phyloP scores from a whole-genome alignment of 2,797 vertebrate genomes.

The Anguilla megastoma region DNA sequence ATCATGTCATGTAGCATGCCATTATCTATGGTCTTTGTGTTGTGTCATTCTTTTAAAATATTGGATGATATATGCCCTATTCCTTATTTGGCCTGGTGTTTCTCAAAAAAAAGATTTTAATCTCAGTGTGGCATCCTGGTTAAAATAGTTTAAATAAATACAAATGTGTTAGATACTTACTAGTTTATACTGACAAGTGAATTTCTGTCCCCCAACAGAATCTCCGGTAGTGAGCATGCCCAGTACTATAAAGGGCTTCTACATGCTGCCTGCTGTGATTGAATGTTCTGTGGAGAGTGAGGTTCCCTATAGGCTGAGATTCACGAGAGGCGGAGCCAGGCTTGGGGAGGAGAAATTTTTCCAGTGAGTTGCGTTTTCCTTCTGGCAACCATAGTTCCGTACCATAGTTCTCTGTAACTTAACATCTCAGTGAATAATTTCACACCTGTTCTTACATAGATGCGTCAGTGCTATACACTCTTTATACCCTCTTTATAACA shows the following conservation, averaged over 20 bases:
- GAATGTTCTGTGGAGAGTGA: slow-evolving; percentile 81
- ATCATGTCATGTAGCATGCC: too few species aligned
- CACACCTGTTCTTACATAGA: background rate
- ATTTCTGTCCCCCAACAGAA: slow-evolving; percentile 56
- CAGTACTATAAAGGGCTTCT: slow-evolving; percentile 74
- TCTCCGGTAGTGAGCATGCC: slow-evolving; percentile 83
- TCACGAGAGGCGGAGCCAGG: slow-evolving; percentile 69
- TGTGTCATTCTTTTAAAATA: background rate
- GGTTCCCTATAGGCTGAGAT: slow-evolving; percentile 82
- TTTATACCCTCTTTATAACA: too few species aligned
- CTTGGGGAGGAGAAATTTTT: slow-evolving; percentile 78
- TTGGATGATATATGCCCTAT: background rate
- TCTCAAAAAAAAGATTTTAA: background rate
- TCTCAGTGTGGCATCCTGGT: background rate
- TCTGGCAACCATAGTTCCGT: background rate
- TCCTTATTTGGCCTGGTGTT: background rate
- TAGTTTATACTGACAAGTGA: background rate
- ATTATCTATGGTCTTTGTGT: background rate
- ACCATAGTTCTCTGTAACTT: background rate
- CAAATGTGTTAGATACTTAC: background rate
- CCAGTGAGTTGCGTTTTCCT: slow-evolving; percentile 69
- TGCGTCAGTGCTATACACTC: too few species aligned
- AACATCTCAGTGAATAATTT: background rate
- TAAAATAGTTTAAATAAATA: background rate
- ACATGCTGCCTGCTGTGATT: slow-evolving; percentile 73